Conservation (phyloP, 2,797 vertebrate species). For the Euthynnus affinis region DNA sequence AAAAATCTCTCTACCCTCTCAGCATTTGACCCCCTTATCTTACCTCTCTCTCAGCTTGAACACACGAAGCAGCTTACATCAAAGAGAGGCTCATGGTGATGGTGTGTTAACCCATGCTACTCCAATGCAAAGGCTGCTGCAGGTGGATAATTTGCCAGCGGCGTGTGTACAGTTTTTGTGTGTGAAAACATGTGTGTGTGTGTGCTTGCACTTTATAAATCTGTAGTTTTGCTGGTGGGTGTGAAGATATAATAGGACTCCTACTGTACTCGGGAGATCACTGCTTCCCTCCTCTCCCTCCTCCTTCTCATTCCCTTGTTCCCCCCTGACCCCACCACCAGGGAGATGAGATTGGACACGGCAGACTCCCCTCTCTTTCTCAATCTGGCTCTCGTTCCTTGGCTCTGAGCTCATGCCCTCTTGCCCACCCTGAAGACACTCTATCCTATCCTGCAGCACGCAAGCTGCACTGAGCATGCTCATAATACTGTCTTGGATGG, state of each 20-base stretch:
- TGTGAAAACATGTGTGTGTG: slow-evolving; percentile 25
- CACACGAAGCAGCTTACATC: slow-evolving; percentile 74
- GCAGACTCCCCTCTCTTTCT: slow-evolving; percentile 52
- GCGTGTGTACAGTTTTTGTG: slow-evolving; percentile 28
- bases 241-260: slow-evolving; percentile 62
- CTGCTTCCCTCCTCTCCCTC: slow-evolving; percentile 28
- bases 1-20: slow-evolving; percentile 63
- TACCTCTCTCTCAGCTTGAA: slow-evolving; percentile 55
- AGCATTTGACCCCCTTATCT: slow-evolving; percentile 62
- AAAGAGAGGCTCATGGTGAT: slow-evolving; percentile 79
- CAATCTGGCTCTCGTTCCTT: slow-evolving; percentile 58
- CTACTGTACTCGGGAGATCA: slow-evolving; percentile 51
- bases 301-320: slow-evolving; percentile 38
- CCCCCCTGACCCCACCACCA: slow-evolving; percentile 54
- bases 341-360: slow-evolving; percentile 69
- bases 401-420: slow-evolving; percentile 68
- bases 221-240: slow-evolving; percentile 57
- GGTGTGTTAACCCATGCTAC: slow-evolving; percentile 76
- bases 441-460: slow-evolving; percentile 35
- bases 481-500: slow-evolving; percentile 13
- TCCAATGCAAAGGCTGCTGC: slow-evolving; percentile 71
- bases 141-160: slow-evolving; percentile 69
- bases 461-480: slow-evolving; percentile 15
- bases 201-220: slow-evolving; percentile 46
- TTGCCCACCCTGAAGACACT: slow-evolving; percentile 43